A percentile compares a stretch with the other conserved stretches of the same genome.
These are phyloP conservation scores for Pogonomyrmex californicus DNA, from an alignment of 1,140 invertebrate genomes.

Conservation along the genomic window DNA sequence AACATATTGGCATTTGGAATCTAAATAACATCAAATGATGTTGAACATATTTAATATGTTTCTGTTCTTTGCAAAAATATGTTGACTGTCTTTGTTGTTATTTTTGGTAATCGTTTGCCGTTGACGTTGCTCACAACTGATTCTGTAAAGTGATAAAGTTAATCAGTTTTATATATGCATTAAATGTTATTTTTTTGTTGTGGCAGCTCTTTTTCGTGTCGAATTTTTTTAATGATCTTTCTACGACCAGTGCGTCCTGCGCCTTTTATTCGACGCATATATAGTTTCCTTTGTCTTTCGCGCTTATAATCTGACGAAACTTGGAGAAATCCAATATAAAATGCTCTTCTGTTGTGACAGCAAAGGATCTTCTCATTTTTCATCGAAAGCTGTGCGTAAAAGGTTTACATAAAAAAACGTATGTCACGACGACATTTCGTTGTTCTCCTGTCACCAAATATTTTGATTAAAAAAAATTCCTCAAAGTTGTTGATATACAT, in stretches of 20 bases:
- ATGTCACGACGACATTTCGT: conserved; percentile 26
- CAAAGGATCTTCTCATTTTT: conserved; percentile 34
- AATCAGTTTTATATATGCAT: conserved; percentile 73
- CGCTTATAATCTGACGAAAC: conserved; percentile 45
- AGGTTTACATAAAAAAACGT: not conserved
- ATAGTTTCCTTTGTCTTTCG: conserved; percentile 25
- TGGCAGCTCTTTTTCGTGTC: conserved; percentile 75
- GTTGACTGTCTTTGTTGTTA: conserved; percentile 40
- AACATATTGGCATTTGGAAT: conserved; percentile 29
- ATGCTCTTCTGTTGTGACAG: not conserved
- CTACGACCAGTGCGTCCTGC: conserved; percentile 12
- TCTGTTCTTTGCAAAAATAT: conserved; percentile 31
- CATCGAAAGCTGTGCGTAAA: not conserved
- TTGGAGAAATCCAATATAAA: conserved; percentile 31
- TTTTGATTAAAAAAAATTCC: conserved; percentile 17
- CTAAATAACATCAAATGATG: conserved; percentile 21
- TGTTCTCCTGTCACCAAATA: conserved; percentile 3
- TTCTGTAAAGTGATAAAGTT: conserved; percentile 71
- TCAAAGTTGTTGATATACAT: conserved; percentile 20
- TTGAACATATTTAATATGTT: conserved; percentile 42
- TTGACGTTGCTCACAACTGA: conserved; percentile 51
- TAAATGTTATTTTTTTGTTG: conserved; percentile 71
- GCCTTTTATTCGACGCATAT: conserved; percentile 3
- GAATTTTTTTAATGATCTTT: conserved; percentile 52
- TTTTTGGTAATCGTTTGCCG: conserved; percentile 37